Percentiles rank a stretch among this genome's conserved stretches.
Conservation (phyloP, 2,888 invertebrate genomes). For the Nesidiocoris tenuis region DNA sequence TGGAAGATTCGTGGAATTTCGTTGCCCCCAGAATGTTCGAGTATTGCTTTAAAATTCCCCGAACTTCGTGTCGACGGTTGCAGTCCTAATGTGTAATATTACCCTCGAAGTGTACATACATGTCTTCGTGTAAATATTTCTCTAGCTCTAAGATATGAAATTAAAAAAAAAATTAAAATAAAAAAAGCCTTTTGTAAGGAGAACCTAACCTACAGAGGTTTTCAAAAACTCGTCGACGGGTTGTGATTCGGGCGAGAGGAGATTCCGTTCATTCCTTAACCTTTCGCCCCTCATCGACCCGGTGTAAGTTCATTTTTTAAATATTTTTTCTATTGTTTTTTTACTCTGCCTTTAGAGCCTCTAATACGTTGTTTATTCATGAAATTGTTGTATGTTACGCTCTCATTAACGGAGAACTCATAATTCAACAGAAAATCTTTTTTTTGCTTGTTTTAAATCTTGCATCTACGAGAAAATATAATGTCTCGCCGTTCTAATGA, state of each 20-base stretch:
- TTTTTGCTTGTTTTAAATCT: too few relatives aligned
- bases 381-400: constrained; percentile 7
- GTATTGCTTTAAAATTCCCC: background rate
- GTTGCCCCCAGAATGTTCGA: too few relatives aligned
- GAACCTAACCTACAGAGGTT: too few relatives aligned
- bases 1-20: background rate
- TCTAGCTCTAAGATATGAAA: background rate
- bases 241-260: constrained; percentile 18
- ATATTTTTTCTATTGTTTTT: constrained; percentile 10
- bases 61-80: background rate
- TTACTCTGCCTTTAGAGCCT: background rate
- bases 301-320: background rate
- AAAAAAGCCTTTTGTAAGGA: background rate
- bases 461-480: too few relatives aligned
- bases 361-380: background rate
- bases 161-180: background rate
- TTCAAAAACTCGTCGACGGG: background rate
- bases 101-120: background rate
- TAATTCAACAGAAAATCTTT: too few relatives aligned
- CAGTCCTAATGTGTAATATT: background rate
- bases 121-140: background rate
- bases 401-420: too few relatives aligned
- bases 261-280: constrained; percentile 29
- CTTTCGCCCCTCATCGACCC: background rate
- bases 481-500: too few relatives aligned